These are phyloP conservation scores for Strix uralensis DNA, from an alignment of 2,113 vertebrate species.

Conservation along the genomic window DNA sequence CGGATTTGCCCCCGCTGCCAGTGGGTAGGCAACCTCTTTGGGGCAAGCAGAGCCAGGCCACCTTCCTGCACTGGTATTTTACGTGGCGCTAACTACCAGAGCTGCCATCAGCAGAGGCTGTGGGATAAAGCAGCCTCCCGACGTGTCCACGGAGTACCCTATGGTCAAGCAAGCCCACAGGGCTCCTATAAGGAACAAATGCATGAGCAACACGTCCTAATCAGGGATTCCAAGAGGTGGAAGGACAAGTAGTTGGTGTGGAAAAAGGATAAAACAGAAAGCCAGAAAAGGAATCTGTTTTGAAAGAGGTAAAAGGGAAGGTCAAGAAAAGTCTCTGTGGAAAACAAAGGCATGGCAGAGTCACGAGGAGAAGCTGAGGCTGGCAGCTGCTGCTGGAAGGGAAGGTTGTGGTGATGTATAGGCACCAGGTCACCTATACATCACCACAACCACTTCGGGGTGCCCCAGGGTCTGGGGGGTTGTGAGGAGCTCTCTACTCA, in stretches of 20 bases:
- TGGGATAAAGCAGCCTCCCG: neutral
- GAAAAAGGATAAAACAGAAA: neutral
- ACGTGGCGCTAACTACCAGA: neutral
- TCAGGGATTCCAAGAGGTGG: neutral
- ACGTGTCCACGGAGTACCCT: rapidly evolving
- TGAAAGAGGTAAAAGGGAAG: neutral
- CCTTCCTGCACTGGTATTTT: neutral
- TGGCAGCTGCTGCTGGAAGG: neutral
- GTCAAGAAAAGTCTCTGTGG: neutral
- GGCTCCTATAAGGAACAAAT: neutral
- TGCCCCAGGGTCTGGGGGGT: neutral
- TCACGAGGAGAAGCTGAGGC: neutral
- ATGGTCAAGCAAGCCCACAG: neutral
- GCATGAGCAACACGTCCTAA: rapidly evolving
- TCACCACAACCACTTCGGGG: neutral
- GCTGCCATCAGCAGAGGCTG: neutral
- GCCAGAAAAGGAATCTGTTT: neutral
- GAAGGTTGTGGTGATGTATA: neutral
- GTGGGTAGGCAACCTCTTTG: neutral
- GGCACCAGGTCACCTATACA: neutral
- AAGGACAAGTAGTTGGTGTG: neutral
- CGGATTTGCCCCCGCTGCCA: too few relatives aligned
- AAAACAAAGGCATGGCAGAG: neutral
- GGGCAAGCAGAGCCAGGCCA: neutral
- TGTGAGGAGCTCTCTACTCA: neutral